Evolutionary conservation across 2,797 vertebrate species (phyloP), one percentile per base, ranked within the genome.

Genomic region (Hoplostethus atlanticus): DNA sequence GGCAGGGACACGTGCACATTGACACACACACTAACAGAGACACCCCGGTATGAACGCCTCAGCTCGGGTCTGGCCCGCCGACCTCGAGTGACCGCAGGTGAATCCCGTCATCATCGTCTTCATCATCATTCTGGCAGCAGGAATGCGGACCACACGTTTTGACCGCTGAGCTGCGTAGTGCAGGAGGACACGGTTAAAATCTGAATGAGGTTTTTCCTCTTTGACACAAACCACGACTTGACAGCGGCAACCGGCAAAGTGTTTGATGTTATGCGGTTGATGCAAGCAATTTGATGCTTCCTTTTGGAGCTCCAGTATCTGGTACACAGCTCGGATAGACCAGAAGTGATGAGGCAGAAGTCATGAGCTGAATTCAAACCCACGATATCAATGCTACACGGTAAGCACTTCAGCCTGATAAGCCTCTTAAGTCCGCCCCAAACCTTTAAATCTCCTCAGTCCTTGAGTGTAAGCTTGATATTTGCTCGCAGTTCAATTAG

Each of bases 151-250:
- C 73, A 4, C 74, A 77, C 57, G 59, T 30, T 71, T 61, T 40
- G 51, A 71, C 52, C 4, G 34, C 21, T 21, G 21, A 4, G 56
- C 15, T 74, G 15, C 44, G 21, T 1, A 21, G 36, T 38, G 25
- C 38, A 73, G 9, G 9, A 65, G 46, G 15, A 76, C 79, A 59
- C 61, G 56, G 59, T 62, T 83, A 25, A 77, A 79, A 77, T 59
- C 64, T 65, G 77, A 57, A 72, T 84, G 60, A 4, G 42, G 55
- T 51, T 72, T 30, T 4, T 21, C 21, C 50, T 34, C 57, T 72
- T 52, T 34, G 54, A 74, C 71, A 61, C 53, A 67, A 83, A 77
- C 72, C 68, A 16, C 74, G 65, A 46, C 53, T 60, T 66, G 57
- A 47, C 73, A 64, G 58, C 63, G 25, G 59, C 47, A 47, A 57